These are phyloP conservation scores for Manacus vitellinus DNA, from an alignment of 2,113 vertebrate genomes.

Conservation along the genomic window DNA sequence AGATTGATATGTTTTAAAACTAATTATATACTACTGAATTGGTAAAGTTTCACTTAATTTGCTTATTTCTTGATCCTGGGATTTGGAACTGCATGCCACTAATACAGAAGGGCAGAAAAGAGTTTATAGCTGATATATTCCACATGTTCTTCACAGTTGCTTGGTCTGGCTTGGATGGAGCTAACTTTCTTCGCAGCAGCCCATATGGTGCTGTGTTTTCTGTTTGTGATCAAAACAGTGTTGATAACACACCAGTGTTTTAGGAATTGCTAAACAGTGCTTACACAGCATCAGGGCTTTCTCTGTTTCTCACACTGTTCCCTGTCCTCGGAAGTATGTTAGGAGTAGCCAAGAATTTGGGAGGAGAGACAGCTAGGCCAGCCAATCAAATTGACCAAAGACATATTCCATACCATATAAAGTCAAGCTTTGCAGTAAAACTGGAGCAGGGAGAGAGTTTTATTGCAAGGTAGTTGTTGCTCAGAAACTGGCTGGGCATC, in stretches of 20 bases:
- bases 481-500: not conserved
- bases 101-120: not conserved
- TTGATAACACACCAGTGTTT: not conserved
- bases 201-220: not conserved
- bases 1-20: not conserved
- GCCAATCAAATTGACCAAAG: accelerated
- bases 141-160: not conserved
- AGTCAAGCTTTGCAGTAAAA: not conserved
- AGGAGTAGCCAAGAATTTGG: not conserved
- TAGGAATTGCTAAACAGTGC: not conserved
- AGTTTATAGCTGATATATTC: not conserved
- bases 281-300: not conserved
- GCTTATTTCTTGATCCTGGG: not conserved
- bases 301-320: not conserved
- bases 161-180: not conserved
- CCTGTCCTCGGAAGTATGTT: accelerated
- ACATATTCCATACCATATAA: not conserved
- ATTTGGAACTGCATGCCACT: not conserved
- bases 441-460: not conserved
- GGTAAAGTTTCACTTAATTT: not conserved
- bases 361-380: not conserved
- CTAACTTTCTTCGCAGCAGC: not conserved
- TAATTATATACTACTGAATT: not conserved
- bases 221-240: not conserved
- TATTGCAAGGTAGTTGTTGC: not conserved